These are phyloP conservation scores for Ambastaia sidthimunki DNA, from an alignment of 2,797 vertebrate genomes.

Conservation along the genomic window DNA sequence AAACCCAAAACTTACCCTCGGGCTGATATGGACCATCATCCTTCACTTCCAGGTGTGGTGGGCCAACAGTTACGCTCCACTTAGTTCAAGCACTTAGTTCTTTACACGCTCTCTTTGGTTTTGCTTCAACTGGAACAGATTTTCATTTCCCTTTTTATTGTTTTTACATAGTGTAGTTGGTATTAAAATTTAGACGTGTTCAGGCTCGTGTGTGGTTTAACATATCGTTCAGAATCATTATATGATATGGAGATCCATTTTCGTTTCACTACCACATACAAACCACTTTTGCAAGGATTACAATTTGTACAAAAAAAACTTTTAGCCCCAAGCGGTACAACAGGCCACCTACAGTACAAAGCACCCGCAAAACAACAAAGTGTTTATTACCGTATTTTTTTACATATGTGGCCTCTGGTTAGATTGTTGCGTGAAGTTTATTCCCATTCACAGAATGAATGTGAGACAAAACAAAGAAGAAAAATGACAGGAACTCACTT, in stretches of 20 bases:
- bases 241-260: constrained; percentile 17
- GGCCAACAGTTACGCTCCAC: neutral
- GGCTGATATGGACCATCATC: constrained; percentile 98
- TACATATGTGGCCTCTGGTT: constrained; percentile 52
- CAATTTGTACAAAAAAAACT: neutral
- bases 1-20: constrained; percentile 95
- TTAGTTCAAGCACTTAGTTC: neutral
- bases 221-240: constrained; percentile 7
- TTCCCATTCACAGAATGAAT: constrained; percentile 38
- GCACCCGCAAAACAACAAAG: neutral
- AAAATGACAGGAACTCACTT: constrained; percentile 26
- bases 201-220: neutral
- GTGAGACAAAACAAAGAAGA: constrained; percentile 63
- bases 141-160: neutral
- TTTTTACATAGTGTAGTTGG: neutral
- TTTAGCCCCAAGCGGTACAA: neutral
- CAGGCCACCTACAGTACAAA: constrained; percentile 15
- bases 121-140: neutral
- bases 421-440: constrained; percentile 32
- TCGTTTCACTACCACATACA: constrained; percentile 7
- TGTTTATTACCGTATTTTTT: constrained; percentile 43
- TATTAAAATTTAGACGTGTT: constrained; percentile 10
- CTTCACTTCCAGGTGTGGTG: constrained; percentile 93
- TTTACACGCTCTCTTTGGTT: neutral
- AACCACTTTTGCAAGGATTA: neutral